phyloP scores from a whole-genome alignment of 1,140 invertebrate genomes.

The Papilio machaon region DNA sequence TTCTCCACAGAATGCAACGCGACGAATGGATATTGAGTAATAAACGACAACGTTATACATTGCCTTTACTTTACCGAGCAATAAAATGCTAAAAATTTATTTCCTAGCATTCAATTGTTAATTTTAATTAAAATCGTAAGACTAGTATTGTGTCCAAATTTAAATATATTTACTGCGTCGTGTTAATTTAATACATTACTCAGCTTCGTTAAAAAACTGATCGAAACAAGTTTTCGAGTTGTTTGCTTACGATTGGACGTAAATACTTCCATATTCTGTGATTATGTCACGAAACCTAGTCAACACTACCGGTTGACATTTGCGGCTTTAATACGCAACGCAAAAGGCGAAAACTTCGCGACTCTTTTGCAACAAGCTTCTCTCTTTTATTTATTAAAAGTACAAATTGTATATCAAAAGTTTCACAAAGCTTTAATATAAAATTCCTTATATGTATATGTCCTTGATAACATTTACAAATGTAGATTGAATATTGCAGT shows the following conservation, averaged over 20 bases:
- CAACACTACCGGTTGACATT: constrained; percentile 65
- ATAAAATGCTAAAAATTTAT: not conserved
- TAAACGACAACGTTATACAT: constrained; percentile 32
- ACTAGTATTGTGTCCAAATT: too few relatives aligned
- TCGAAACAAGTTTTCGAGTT: constrained; percentile 11
- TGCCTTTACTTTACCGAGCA: constrained; percentile 1
- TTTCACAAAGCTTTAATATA: not conserved
- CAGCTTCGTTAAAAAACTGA: not conserved
- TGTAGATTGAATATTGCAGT: not conserved
- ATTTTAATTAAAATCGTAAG: too few relatives aligned
- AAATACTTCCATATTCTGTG: constrained; percentile 38
- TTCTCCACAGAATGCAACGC: constrained; percentile 70
- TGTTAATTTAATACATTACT: constrained; percentile 1
- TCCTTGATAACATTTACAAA: constrained; percentile 2
- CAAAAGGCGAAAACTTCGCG: constrained; percentile 46
- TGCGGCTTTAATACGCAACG: constrained; percentile 48
- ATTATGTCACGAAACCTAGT: constrained; percentile 51
- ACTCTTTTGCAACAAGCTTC: constrained; percentile 51
- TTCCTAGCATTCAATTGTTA: not conserved
- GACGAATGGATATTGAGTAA: constrained; percentile 61
- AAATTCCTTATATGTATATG: not conserved
- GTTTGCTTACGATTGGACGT: constrained; percentile 1
- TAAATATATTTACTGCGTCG: not conserved
- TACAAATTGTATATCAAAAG: not conserved
- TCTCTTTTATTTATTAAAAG: constrained; percentile 29